A percentile compares a stretch with the other conserved stretches of the same genome.
These are phyloP conservation scores for Octonoba sinensis DNA, from an alignment of 2,888 invertebrate genomes.

Conservation along the genomic window DNA sequence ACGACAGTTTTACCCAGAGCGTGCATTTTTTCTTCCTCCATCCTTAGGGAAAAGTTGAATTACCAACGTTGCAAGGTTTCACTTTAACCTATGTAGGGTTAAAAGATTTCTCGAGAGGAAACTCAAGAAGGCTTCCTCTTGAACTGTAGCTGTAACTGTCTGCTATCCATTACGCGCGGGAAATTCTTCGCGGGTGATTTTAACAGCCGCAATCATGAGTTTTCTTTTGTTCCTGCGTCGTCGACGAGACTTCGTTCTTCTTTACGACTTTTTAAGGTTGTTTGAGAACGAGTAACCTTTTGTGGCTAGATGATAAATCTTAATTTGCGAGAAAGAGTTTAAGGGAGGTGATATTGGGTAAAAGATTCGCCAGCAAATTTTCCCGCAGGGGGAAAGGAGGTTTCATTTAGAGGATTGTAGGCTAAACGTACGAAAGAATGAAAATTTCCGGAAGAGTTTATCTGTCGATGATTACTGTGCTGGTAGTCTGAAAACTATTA, in stretches of 20 bases:
- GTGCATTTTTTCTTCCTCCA: neutral
- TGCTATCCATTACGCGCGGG: constrained; percentile 48
- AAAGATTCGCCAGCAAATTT: neutral
- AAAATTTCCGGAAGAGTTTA: no score
- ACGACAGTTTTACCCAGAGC: constrained; percentile 38
- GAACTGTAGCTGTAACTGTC: constrained; percentile 22
- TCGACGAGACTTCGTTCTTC: constrained; percentile 5
- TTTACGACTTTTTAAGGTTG: neutral
- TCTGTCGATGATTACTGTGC: no score
- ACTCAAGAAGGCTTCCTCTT: constrained; percentile 28
- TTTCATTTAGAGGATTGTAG: constrained; percentile 35
- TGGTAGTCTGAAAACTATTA: no score
- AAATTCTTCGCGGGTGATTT: constrained; percentile 50
- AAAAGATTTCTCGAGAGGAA: constrained; percentile 41
- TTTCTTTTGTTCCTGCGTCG: neutral
- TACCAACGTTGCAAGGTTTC: constrained; percentile 50
- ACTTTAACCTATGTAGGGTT: constrained; percentile 55
- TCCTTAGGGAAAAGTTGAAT: constrained; percentile 41
- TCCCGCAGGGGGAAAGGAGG: constrained; percentile 19
- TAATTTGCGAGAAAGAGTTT: constrained; percentile 55
- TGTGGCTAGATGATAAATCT: constrained; percentile 52
- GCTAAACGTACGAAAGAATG: neutral
- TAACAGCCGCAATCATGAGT: constrained; percentile 50
- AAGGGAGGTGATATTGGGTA: constrained; percentile 20
- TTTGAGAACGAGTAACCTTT: constrained; percentile 19